Conservation (phyloP, 2,113 vertebrate species). For the Nothocercus nigrocapillus region DNA sequence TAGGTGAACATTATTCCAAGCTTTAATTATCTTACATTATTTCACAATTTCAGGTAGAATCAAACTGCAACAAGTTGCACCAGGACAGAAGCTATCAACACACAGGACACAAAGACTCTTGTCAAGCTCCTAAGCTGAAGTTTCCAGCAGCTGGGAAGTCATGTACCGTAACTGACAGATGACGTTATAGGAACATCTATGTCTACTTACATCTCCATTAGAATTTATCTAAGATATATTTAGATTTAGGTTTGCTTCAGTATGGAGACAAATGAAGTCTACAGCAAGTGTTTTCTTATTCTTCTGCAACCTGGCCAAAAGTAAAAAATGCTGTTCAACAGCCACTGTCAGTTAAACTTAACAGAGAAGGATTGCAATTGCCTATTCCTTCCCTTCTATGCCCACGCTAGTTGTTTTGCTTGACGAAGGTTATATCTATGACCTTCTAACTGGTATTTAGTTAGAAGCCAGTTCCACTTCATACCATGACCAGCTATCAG, state of each 20-base stretch:
- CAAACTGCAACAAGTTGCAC: background rate
- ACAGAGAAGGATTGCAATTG: background rate
- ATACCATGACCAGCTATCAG: background rate
- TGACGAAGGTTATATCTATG: background rate
- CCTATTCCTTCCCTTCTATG: background rate
- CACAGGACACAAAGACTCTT: background rate
- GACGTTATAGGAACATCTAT: background rate
- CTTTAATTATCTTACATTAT: background rate
- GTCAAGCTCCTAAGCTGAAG: background rate
- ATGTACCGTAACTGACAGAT: background rate
- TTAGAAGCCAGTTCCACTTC: background rate
- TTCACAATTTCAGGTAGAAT: background rate
- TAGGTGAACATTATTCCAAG: background rate
- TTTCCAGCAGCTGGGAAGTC: background rate
- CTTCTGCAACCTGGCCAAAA: background rate
- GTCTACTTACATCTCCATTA: background rate
- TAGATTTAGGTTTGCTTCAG: background rate
- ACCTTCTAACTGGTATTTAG: background rate
- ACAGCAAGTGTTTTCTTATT: background rate
- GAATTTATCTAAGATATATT: background rate
- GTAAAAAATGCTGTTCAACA: background rate
- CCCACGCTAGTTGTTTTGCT: background rate
- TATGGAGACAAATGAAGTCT: background rate
- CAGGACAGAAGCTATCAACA: background rate
- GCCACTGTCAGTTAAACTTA: background rate